These are phyloP conservation scores for Drosophila sechellia DNA, from an alignment of 1,140 invertebrate species.

Conservation along the genomic window DNA sequence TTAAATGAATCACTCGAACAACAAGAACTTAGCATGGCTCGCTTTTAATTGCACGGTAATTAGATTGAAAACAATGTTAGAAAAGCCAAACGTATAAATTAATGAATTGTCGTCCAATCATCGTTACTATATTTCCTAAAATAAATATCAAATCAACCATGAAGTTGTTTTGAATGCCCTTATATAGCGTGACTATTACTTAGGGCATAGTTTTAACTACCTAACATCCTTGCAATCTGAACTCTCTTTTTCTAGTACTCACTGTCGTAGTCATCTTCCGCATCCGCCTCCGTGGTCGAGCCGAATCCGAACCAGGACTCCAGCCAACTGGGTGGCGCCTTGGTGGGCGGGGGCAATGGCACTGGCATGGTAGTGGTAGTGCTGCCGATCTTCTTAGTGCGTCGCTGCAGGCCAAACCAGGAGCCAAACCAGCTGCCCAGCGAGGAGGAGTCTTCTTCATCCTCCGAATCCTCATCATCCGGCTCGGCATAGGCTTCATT, in stretches of 20 bases:
- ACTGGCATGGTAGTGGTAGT: constrained; percentile 25
- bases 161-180: too few species aligned
- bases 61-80: neutral
- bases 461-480: constrained; percentile 8
- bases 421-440: constrained; percentile 74
- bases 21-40: neutral
- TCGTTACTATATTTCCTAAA: constrained; percentile 2
- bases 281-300: constrained; percentile 31
- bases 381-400: constrained; percentile 68
- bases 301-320: constrained; percentile 76
- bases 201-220: too few species aligned
- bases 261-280: constrained; percentile 71
- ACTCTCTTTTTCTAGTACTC: constrained; percentile 36
- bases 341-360: constrained; percentile 32
- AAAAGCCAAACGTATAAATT: too few species aligned
- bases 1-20: constrained; percentile 14
- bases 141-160: neutral
- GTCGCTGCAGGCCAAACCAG: constrained; percentile 66
- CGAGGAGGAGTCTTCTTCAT: constrained; percentile 33
- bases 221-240: too few species aligned
- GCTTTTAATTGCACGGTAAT: constrained; percentile 17
- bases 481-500: constrained; percentile 40
- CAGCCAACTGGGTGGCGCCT: constrained; percentile 66
- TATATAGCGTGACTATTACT: too few species aligned
- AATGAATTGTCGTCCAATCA: neutral